Percentiles rank a stretch among this genome's conserved stretches.
Conservation (phyloP, 2,113 vertebrate genomes). For the Oryzias javanicus region DNA sequence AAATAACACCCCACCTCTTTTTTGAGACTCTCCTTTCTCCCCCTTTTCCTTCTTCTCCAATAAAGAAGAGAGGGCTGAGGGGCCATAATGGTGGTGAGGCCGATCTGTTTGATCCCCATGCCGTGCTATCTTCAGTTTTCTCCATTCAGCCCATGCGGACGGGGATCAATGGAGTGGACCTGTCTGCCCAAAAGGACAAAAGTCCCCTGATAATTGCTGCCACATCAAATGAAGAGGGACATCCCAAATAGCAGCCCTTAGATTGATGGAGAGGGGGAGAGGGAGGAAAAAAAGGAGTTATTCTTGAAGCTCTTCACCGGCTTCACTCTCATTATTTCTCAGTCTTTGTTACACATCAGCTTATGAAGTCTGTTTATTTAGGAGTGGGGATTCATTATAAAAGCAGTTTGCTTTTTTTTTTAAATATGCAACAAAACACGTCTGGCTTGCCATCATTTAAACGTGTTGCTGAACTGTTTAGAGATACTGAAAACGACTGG, state of each 20-base stretch:
- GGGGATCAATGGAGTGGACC: slow-evolving; percentile 84
- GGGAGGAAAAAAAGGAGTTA: slow-evolving; percentile 45
- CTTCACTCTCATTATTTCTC: slow-evolving; percentile 30
- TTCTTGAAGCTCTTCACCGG: slow-evolving; percentile 29
- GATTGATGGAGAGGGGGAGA: slow-evolving; percentile 68
- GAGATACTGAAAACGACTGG: too few species aligned
- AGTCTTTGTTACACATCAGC: slow-evolving; percentile 20
- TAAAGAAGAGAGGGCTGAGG: slow-evolving; percentile 69
- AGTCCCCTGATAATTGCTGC: slow-evolving; percentile 87
- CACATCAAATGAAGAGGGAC: slow-evolving; percentile 87
- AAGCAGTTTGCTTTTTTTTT: background rate
- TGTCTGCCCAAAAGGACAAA: slow-evolving; percentile 79
- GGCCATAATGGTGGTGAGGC: slow-evolving; percentile 63
- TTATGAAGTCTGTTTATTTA: slow-evolving; percentile 10
- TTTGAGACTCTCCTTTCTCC: slow-evolving; percentile 27
- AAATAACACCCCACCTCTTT: slow-evolving; percentile 75
- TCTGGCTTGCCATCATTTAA: too few species aligned
- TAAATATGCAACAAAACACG: background rate
- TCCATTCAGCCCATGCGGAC: slow-evolving; percentile 77
- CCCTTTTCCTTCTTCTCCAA: slow-evolving; percentile 56
- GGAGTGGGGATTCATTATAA: background rate
- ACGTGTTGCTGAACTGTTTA: too few species aligned
- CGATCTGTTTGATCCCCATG: slow-evolving; percentile 68
- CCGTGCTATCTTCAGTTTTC: slow-evolving; percentile 69
- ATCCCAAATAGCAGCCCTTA: slow-evolving; percentile 77